Percentiles rank a stretch among this genome's conserved stretches.
Evolutionary conservation across 2,888 invertebrate genomes (phyloP).

Genomic region (Malthinus seriepunctatus): DNA sequence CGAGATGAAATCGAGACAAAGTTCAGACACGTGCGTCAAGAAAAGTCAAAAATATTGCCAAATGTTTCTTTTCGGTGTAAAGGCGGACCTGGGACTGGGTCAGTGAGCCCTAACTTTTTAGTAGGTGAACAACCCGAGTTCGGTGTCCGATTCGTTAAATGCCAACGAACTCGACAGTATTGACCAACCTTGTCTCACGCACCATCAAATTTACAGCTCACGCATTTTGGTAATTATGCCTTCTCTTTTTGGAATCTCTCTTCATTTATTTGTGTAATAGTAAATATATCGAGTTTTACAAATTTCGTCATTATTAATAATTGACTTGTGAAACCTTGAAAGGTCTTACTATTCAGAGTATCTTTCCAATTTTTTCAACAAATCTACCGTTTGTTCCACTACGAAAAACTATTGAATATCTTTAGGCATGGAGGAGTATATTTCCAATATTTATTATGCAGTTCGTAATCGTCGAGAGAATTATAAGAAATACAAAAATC

Average conservation of each 20-base stretch:
- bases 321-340: no score
- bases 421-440: no score
- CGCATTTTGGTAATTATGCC: neutral
- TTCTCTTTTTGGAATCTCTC: neutral
- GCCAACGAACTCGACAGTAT: slow-evolving; percentile 46
- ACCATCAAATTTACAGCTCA: slow-evolving; percentile 11
- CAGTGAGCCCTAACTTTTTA: slow-evolving; percentile 47
- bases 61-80: slow-evolving; percentile 4
- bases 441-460: no score
- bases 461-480: no score
- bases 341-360: neutral
- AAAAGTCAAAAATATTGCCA: no score
- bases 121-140: slow-evolving; percentile 50
- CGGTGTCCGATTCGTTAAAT: slow-evolving; percentile 42
- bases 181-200: slow-evolving; percentile 15
- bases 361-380: neutral
- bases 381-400: neutral
- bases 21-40: slow-evolving; percentile 23
- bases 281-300: neutral
- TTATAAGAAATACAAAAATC: no score
- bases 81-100: slow-evolving; percentile 36
- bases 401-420: no score
- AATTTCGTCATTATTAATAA: no score
- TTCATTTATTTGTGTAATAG: neutral
- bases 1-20: slow-evolving; percentile 15